Conservation (phyloP, 2,113 vertebrate genomes). For the Vidua macroura region DNA sequence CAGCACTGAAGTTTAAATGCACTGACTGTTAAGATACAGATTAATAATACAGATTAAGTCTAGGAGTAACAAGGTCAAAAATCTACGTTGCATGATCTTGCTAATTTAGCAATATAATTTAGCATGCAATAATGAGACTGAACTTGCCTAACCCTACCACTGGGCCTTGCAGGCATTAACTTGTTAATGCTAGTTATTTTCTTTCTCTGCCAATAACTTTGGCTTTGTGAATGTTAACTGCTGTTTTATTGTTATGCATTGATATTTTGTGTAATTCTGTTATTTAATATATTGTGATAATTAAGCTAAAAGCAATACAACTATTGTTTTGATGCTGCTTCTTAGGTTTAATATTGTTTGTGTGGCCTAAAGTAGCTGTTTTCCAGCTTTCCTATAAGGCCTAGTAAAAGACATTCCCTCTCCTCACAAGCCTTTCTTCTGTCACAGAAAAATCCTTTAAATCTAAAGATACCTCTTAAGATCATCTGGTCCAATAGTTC, state of each 20-base stretch:
- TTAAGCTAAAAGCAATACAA: not conserved
- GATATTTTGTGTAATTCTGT: not conserved
- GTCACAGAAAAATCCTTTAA: not conserved
- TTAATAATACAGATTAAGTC: not conserved
- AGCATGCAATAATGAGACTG: not conserved
- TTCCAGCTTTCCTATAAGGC: not conserved
- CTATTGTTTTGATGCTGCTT: not conserved
- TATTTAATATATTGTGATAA: not conserved
- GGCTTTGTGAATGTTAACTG: not conserved
- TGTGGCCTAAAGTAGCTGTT: not conserved
- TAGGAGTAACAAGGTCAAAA: not conserved
- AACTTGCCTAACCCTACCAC: not conserved
- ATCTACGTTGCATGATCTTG: not conserved
- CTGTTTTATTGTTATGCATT: not conserved
- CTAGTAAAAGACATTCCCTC: not conserved
- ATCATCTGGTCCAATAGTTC: not conserved
- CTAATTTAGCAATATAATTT: not conserved
- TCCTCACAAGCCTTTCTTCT: not conserved
- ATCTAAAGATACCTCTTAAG: not conserved
- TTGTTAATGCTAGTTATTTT: not conserved
- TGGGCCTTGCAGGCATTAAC: not conserved
- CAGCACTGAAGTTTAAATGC: not conserved
- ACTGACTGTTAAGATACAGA: not conserved
- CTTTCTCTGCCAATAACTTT: not conserved
- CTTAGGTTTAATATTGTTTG: not conserved